These are phyloP conservation scores for Drosophila bunnanda DNA, from an alignment of 2,888 invertebrate genomes.

Conservation along the genomic window DNA sequence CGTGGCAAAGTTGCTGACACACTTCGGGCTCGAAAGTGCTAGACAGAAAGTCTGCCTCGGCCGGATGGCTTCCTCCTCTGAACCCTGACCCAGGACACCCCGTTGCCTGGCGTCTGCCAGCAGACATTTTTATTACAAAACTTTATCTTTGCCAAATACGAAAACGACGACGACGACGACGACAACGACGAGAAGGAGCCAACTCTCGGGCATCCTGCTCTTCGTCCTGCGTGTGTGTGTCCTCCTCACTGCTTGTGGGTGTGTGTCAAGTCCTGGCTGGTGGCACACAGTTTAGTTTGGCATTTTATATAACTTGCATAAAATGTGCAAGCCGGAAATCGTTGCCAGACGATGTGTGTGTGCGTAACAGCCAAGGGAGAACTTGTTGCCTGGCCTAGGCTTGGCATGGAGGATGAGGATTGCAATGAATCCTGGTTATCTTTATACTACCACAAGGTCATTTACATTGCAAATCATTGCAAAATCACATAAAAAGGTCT, in stretches of 20 bases:
- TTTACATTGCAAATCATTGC: slow-evolving; percentile 14
- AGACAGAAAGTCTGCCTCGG: slow-evolving; percentile 73
- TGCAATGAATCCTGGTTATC: slow-evolving; percentile 5
- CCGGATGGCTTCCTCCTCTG: slow-evolving; percentile 35
- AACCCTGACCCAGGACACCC: slow-evolving; percentile 18
- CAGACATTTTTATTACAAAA: slow-evolving; percentile 81
- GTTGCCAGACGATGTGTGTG: slow-evolving; percentile 32
- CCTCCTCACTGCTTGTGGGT: slow-evolving; percentile 14
- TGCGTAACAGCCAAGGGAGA: slow-evolving; percentile 43
- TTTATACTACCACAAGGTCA: background rate
- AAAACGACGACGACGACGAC: slow-evolving; percentile 43
- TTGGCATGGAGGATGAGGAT: background rate
- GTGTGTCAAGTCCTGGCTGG: slow-evolving; percentile 23
- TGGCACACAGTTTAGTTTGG: slow-evolving; percentile 63
- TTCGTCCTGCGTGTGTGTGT: background rate
- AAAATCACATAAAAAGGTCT: background rate
- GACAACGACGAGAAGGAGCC: slow-evolving; percentile 53
- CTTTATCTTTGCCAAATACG: slow-evolving; percentile 80
- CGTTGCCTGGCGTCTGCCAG: slow-evolving; percentile 54
- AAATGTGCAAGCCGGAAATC: slow-evolving; percentile 65
- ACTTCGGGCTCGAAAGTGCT: slow-evolving; percentile 74
- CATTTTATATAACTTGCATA: slow-evolving; percentile 77
- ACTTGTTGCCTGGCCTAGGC: slow-evolving; percentile 57
- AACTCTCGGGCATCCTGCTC: slow-evolving; percentile 47
- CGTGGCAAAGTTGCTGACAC: slow-evolving; percentile 79